phyloP scores from a whole-genome alignment of 2,797 vertebrate genomes.

The Eulemur coronatus region DNA sequence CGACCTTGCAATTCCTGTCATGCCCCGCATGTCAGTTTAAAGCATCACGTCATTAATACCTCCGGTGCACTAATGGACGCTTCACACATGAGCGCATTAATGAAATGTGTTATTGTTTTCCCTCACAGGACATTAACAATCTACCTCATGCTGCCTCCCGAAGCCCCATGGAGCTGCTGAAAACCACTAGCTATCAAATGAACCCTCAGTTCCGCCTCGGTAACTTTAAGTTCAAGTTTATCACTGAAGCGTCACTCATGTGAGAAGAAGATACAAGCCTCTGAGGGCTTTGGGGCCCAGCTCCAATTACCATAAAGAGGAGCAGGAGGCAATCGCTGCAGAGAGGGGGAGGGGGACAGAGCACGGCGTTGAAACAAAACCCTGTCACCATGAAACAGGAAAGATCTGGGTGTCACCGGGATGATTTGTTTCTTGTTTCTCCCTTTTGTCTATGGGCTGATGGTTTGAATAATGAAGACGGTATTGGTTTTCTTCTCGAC shows the following conservation, averaged over 20 bases:
- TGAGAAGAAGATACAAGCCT: constrained; percentile 87
- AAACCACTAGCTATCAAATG: constrained; percentile 89
- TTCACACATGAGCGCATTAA: constrained; percentile 89
- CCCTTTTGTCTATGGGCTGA: constrained; percentile 80
- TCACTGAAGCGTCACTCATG: constrained; percentile 87
- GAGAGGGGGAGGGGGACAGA: not conserved
- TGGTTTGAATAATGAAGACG: constrained; percentile 80
- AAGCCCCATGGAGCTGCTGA: constrained; percentile 84
- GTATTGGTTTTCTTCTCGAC: constrained; percentile 75
- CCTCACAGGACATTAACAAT: constrained; percentile 90
- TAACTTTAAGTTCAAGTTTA: constrained; percentile 91
- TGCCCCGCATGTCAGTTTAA: constrained; percentile 88
- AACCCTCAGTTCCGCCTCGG: constrained; percentile 87
- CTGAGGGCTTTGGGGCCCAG: constrained; percentile 82
- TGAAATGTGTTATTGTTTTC: constrained; percentile 91
- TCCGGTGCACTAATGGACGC: constrained; percentile 88
- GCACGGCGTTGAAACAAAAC: constrained; percentile 79
- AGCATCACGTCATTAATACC: constrained; percentile 89
- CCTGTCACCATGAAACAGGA: constrained; percentile 84
- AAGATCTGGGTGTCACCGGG: constrained; percentile 78
- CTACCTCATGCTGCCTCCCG: constrained; percentile 82
- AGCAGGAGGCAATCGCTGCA: constrained; percentile 81
- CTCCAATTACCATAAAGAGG: constrained; percentile 87
- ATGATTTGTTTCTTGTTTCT: constrained; percentile 83
- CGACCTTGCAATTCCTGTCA: constrained; percentile 89